Evolutionary conservation across 2,888 invertebrate species (phyloP), one percentile per base, ranked within the genome.

Genomic region (Liposcelis brunnea): DNA sequence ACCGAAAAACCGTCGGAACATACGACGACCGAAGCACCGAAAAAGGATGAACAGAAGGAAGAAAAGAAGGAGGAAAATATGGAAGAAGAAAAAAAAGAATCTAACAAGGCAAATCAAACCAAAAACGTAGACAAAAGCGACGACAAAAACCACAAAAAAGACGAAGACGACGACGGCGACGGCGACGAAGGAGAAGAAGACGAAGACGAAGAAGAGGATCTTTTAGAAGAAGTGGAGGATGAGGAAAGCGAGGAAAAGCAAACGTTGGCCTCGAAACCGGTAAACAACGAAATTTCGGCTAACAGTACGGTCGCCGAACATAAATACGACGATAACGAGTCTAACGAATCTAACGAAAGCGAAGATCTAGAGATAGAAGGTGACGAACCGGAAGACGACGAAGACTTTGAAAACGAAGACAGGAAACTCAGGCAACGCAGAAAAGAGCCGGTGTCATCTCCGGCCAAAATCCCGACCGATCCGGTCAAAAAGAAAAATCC

Each of bases 81-180:
- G 14, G 67, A 65, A 4, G 67, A 67, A 2, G 59, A 60, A 40
- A 65, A 68, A 32, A 58, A 66, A 3, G 67, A 52, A 52, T 56
- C 68, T 6, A 67, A 62, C 51, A 65, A 66, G 26, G 63, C 55
- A 45, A 57, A 57, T 43, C 55, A 56, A 8, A 47, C 49, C 31
- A 59, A 59, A 31, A 56, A 58, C 61, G 44, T 49, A 60, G 16
- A 35, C 15, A 50, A 38, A 38, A 45, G 18, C 15, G 62, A 63
- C 38, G 58, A 63, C 15, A 67, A 65, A 4, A 67, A 67, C 2
- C 59, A 60, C 42, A 65, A 68, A 32, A 58, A 66, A 3, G 67
- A 52, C 52, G 56, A 68, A 5, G 67, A 62, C 51, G 65, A 67
- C 26, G 63, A 55, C 46, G 57, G 57, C 43, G 55, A 55, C 7